Evolutionary conservation across 2,797 vertebrate species (phyloP).

Genomic region (Leptodactylus fallax): DNA sequence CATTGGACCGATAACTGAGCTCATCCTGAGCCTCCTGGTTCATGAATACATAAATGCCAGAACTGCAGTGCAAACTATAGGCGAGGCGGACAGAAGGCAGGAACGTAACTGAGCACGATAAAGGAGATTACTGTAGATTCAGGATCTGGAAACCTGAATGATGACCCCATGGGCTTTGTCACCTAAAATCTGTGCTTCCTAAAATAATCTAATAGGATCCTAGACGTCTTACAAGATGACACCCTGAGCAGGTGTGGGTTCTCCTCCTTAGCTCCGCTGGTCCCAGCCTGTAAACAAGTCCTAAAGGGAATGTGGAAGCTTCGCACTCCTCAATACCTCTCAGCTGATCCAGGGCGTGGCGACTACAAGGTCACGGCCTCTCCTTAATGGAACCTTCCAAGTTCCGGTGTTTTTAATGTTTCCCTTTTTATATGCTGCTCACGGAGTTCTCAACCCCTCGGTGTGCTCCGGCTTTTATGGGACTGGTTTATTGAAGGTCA

Average conservation of each 20-base stretch:
- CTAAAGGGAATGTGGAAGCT: neutral
- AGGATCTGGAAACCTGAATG: too few relatives aligned
- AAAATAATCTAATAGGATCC: too few relatives aligned
- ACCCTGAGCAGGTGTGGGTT: neutral
- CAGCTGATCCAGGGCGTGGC: neutral
- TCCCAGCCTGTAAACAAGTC: neutral
- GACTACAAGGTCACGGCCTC: neutral
- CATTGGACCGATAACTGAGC: neutral
- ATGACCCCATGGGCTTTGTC: too few relatives aligned
- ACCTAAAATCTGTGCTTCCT: too few relatives aligned
- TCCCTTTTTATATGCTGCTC: slow-evolving; percentile 35
- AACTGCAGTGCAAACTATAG: neutral
- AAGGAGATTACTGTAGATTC: too few relatives aligned
- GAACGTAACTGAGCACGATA: too few relatives aligned
- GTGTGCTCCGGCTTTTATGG: slow-evolving; percentile 15
- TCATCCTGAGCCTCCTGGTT: neutral
- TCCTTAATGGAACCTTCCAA: slow-evolving; percentile 7
- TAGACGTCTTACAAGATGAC: too few relatives aligned
- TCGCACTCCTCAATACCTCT: neutral
- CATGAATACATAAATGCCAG: neutral
- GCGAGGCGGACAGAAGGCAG: neutral
- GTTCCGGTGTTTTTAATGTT: neutral
- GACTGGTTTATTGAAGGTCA: slow-evolving; percentile 20
- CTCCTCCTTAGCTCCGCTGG: neutral
- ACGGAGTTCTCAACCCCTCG: neutral